A percentile compares a stretch with the other conserved stretches of the same genome.
These are phyloP conservation scores for Columba janthina DNA, from an alignment of 2,113 vertebrate genomes.

Conservation along the genomic window DNA sequence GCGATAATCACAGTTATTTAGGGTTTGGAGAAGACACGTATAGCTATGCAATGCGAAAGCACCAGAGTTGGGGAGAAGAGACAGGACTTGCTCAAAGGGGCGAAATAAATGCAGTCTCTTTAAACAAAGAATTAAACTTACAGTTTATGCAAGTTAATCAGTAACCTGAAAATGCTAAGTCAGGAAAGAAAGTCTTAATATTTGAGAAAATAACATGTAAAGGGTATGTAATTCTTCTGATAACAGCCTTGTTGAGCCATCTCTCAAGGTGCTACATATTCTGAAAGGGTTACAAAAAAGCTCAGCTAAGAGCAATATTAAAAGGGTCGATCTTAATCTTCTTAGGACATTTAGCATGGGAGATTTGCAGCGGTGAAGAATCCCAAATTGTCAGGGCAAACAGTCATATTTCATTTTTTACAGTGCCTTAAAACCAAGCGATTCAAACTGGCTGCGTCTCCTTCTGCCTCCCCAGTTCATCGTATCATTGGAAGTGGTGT, in stretches of 20 bases:
- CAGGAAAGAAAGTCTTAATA: not conserved
- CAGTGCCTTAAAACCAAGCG: not conserved
- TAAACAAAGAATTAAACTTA: not conserved
- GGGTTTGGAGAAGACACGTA: not conserved
- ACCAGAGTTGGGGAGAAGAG: not conserved
- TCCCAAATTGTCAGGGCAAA: not conserved
- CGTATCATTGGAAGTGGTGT: not conserved
- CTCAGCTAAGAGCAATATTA: slow-evolving; percentile 46
- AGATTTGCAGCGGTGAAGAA: not conserved
- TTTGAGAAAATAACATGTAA: not conserved
- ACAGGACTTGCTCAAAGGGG: not conserved
- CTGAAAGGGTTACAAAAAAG: slow-evolving; percentile 45
- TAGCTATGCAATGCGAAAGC: not conserved
- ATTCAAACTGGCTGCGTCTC: not conserved
- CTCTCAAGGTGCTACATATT: not conserved
- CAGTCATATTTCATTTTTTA: not conserved
- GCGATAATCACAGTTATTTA: not conserved
- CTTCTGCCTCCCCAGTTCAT: not conserved
- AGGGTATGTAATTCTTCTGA: not conserved
- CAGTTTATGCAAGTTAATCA: not conserved
- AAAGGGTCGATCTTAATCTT: slow-evolving; percentile 52
- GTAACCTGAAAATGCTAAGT: not conserved
- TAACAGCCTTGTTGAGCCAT: not conserved
- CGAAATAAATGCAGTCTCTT: not conserved
- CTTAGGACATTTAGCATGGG: slow-evolving; percentile 40